Evolutionary conservation across 2,888 invertebrate species (phyloP).

Genomic region (Biston stratarius): DNA sequence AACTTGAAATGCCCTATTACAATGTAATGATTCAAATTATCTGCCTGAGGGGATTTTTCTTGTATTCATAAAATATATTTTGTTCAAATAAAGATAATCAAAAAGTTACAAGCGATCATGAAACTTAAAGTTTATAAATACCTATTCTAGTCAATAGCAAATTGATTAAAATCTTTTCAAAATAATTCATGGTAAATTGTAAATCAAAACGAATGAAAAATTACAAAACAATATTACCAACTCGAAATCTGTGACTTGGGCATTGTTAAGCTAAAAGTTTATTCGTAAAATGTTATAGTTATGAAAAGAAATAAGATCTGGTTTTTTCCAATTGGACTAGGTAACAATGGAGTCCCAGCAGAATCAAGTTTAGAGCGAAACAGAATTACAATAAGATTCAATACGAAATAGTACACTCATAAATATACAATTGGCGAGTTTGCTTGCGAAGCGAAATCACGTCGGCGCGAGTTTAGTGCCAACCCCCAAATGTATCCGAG

Average conservation of each 20-base stretch:
- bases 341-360: constrained; percentile 37
- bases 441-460: constrained; percentile 78
- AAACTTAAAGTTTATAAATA: neutral
- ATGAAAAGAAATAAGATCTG: constrained; percentile 26
- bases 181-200: neutral
- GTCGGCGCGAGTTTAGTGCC: constrained; percentile 62
- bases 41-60: neutral
- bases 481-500: constrained; percentile 69
- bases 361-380: constrained; percentile 41
- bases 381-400: constrained; percentile 50
- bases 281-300: constrained; percentile 17
- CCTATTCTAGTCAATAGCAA: too few relatives aligned
- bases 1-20: constrained; percentile 10
- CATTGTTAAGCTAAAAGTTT: constrained; percentile 20
- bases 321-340: constrained; percentile 34
- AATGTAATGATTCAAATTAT: constrained; percentile 13
- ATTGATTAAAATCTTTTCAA: too few relatives aligned
- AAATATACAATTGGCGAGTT: constrained; percentile 83
- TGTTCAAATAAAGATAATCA: neutral
- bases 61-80: neutral
- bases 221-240: constrained; percentile 6
- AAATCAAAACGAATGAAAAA: neutral
- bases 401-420: constrained; percentile 77
- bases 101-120: neutral
- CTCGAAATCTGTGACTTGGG: constrained; percentile 1